A percentile compares a stretch with the other conserved stretches of the same genome.
Evolutionary conservation across 2,113 vertebrate genomes (phyloP).

Genomic region (Ammodytes marinus): DNA sequence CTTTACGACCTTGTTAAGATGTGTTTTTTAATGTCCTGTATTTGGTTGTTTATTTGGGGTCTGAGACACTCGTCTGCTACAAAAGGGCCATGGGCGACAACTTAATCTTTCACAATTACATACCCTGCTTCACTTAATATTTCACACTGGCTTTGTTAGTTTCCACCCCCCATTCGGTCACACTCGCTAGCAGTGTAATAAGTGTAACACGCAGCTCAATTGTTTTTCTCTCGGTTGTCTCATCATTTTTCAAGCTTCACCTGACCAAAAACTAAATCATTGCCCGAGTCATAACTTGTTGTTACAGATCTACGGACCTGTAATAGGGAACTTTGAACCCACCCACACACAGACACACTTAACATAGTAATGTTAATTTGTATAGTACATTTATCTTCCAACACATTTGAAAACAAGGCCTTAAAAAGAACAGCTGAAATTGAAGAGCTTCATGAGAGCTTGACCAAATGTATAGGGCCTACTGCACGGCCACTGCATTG

Average conservation of each 20-base stretch:
- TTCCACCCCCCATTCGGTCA: slow-evolving; percentile 7
- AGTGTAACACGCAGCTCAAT: not conserved
- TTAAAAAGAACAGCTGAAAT: not conserved
- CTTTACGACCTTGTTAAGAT: not conserved
- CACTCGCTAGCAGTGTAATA: not conserved
- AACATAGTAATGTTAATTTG: not conserved
- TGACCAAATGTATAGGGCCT: not conserved
- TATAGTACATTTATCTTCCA: not conserved
- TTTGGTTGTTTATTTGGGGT: not conserved
- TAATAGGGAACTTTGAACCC: not conserved
- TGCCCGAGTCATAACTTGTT: not conserved
- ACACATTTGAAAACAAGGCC: not conserved
- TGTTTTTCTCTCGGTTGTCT: not conserved
- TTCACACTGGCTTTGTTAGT: not conserved
- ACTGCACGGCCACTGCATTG: not conserved
- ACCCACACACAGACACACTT: not conserved
- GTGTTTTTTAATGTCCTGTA: not conserved
- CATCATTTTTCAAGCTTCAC: not conserved
- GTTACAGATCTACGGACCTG: not conserved
- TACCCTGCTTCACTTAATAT: not conserved
- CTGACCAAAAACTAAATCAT: not conserved
- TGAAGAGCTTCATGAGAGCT: not conserved
- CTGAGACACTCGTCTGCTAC: not conserved
- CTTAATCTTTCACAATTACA: slow-evolving; percentile 10
- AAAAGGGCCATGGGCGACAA: not conserved